A percentile compares a stretch with the other conserved stretches of the same genome.
These are phyloP conservation scores for Phrixothrix hirtus DNA, from an alignment of 2,888 invertebrate species.

Conservation along the genomic window DNA sequence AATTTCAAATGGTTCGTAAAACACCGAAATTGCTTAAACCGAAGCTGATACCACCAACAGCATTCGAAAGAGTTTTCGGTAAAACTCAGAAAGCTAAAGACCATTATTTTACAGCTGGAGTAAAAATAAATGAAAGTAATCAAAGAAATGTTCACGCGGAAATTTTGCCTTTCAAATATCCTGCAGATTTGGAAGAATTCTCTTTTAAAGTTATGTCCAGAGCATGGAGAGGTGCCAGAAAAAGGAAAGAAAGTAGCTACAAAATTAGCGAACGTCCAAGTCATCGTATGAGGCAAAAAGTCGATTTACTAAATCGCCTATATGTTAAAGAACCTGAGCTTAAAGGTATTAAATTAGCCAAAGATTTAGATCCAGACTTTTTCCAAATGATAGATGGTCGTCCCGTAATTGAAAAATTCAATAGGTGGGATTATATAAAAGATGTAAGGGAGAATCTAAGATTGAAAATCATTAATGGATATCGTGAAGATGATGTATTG, in stretches of 20 bases:
- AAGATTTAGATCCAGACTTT: constrained; percentile 69
- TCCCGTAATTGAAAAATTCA: constrained; percentile 63
- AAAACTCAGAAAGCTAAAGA: constrained; percentile 36
- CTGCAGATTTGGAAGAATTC: constrained; percentile 54
- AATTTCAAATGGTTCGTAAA: not conserved
- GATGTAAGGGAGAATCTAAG: constrained; percentile 53
- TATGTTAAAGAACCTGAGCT: constrained; percentile 61
- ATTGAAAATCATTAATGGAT: constrained; percentile 54
- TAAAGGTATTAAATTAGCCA: constrained; percentile 60
- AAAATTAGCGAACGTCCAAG: constrained; percentile 49
- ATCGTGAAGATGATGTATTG: constrained; percentile 53
- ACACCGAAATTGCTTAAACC: constrained; percentile 1
- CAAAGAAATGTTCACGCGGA: constrained; percentile 50
- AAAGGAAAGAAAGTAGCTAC: constrained; percentile 44
- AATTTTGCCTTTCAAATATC: constrained; percentile 55
- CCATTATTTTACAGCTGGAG: constrained; percentile 45
- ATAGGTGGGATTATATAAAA: constrained; percentile 61
- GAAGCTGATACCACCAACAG: constrained; percentile 34
- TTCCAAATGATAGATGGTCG: constrained; percentile 66
- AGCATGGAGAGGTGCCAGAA: constrained; percentile 47
- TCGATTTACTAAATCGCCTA: constrained; percentile 62
- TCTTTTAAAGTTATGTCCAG: constrained; percentile 55
- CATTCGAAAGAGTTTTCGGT: constrained; percentile 39
- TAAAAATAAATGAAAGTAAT: constrained; percentile 40
- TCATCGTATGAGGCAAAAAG: constrained; percentile 47